Base-by-base conservation (phyloP, 2,888 invertebrate species). In the Automeris io region DNA sequence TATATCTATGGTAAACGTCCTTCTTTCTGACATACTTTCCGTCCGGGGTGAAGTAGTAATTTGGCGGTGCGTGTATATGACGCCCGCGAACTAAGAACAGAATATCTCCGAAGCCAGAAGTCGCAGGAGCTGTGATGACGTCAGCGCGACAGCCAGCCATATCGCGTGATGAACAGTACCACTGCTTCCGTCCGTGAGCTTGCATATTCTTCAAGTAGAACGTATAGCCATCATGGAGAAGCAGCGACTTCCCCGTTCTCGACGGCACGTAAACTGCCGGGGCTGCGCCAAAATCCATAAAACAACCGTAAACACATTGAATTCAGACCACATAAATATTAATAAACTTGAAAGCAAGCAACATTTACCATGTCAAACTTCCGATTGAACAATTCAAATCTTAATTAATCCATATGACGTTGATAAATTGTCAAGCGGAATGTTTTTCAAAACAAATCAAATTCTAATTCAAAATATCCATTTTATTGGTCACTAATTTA, bases 241-340 rank as follows among this genome's bases (percentile, higher is more conserved):
- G 62, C 51, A 85, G 68, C 43, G 78, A 79, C 70, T 85, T 85
- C 57, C 86, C 86, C 39, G 85, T 81, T 63, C 86, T 57, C 74
- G 86, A 85, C 38, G 86, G 85, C 81, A 86, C 83, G 81, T 81
- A 86, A 56, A 76, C 62, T 45, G 86, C 86, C 54, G 81, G 75
- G 69, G 73, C 82, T 73, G 35, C 38, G 37, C 23, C 37, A 37
- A 29, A 29, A 29, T 16, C 16, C 26, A 26, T 13, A 13, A 26
- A 29, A 29, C 26, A 29, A 16, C 5, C 8, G 16, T 29, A 8
- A 29, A 29, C 16, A 29, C 16, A 29, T n/a, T n/a, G 16, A 29
- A 29, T 29, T 16, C n/a, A 16, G n/a, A 29, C n/a, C n/a, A n/a
- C n/a, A n/a, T n/a, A n/a, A n/a, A n/a, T n/a, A n/a, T n/a, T 12